Evolutionary conservation across 2,797 vertebrate genomes (phyloP).

Genomic region (Cuculus canorus): DNA sequence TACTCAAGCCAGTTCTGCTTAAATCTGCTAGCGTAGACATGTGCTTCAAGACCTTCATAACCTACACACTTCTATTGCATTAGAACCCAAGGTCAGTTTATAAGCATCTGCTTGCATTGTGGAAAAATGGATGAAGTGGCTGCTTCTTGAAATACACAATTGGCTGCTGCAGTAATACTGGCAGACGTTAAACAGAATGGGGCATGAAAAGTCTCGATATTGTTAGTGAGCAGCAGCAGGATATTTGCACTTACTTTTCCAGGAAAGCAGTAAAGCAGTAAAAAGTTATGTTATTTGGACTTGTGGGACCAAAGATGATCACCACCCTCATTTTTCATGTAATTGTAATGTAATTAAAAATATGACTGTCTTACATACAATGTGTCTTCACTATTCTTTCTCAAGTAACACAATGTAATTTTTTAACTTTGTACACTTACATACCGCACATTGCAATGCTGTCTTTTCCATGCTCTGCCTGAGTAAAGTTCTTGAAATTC

Average conservation of each 20-base stretch:
- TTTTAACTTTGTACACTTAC: background rate
- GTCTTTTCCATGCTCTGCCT: background rate
- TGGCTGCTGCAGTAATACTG: background rate
- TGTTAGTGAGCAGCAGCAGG: background rate
- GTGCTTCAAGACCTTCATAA: background rate
- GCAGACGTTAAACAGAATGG: background rate
- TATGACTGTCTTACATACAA: background rate
- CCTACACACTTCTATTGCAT: background rate
- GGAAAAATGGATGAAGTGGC: background rate
- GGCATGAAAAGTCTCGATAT: background rate
- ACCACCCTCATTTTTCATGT: background rate
- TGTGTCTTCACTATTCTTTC: background rate
- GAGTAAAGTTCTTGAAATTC: background rate
- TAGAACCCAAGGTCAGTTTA: slow-evolving; percentile 10
- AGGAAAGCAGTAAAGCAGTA: background rate
- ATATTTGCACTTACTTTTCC: background rate
- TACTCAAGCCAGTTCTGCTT: background rate
- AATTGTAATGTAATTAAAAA: slow-evolving; percentile 21
- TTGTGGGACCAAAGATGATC: background rate
- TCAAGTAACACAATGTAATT: background rate
- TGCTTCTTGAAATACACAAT: background rate
- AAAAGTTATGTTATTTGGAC: background rate
- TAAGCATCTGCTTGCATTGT: background rate
- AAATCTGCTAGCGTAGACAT: background rate
- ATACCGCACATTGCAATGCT: background rate